phyloP scores from a whole-genome alignment of 1,140 invertebrate genomes.

The Leptinotarsa texana region DNA sequence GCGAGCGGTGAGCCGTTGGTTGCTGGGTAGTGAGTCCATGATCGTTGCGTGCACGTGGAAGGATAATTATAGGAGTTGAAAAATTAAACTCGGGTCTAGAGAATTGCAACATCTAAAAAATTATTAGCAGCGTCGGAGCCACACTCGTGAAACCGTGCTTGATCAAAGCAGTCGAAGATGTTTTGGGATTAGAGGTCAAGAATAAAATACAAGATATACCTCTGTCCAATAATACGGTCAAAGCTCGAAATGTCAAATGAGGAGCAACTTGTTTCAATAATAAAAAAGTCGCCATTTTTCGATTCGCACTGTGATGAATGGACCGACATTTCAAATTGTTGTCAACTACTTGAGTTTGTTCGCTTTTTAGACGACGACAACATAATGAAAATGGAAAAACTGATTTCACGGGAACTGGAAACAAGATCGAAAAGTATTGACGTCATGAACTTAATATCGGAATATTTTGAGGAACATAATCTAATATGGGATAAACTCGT shows the following conservation, averaged over 20 bases:
- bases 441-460: constrained; percentile 38
- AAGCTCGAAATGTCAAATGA: constrained; percentile 30
- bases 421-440: constrained; percentile 43
- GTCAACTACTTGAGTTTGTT: constrained; percentile 21
- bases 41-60: not conserved
- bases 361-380: not conserved
- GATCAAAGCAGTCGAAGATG: constrained; percentile 18
- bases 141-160: constrained; percentile 25
- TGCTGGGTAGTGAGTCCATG: no score
- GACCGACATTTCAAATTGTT: constrained; percentile 12
- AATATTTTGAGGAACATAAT: constrained; percentile 45
- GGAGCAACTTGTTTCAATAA: constrained; percentile 29
- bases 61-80: constrained; percentile 40
- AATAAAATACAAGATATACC: constrained; percentile 33
- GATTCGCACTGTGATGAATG: constrained; percentile 26
- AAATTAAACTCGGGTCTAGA: constrained; percentile 38
- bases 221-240: constrained; percentile 36
- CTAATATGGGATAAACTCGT: constrained; percentile 24
- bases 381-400: constrained; percentile 6
- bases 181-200: constrained; percentile 5
- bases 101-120: constrained; percentile 33
- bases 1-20: no score
- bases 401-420: constrained; percentile 28
- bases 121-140: constrained; percentile 31
- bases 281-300: constrained; percentile 30